Evolutionary conservation across 2,888 invertebrate genomes (phyloP).

Genomic region (Zaprionus bogoriensis): DNA sequence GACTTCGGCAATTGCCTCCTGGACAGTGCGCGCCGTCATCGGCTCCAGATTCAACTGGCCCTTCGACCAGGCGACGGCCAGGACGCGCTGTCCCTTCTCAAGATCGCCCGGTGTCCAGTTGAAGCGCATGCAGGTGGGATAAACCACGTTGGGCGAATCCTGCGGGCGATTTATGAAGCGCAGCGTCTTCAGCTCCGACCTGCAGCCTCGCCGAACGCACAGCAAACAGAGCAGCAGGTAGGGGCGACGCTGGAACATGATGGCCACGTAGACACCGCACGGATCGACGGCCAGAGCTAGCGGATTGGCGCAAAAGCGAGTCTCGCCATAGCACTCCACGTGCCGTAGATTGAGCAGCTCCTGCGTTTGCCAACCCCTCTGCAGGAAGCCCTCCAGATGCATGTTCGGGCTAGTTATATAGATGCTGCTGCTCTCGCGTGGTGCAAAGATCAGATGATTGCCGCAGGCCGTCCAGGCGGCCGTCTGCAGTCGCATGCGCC

Average conservation of each 20-base stretch:
- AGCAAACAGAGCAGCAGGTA: conserved; percentile 32
- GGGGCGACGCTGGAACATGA: conserved; percentile 23
- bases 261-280: conserved; percentile 19
- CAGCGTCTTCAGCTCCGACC: neutral
- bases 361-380: conserved; percentile 1
- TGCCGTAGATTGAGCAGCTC: conserved; percentile 1
- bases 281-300: conserved; percentile 33
- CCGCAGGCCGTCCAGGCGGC: conserved; percentile 39
- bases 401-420: neutral
- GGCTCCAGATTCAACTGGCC: neutral
- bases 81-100: neutral
- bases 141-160: neutral
- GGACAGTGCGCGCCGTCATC: no score
- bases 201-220: neutral
- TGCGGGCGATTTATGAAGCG: neutral
- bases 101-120: neutral
- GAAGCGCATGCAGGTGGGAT: conserved; percentile 32
- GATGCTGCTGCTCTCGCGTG: neutral
- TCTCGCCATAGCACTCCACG: neutral
- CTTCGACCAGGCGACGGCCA: conserved; percentile 31
- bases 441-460: conserved; percentile 15
- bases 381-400: neutral
- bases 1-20: no score
- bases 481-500: conserved; percentile 18
- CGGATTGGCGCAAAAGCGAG: neutral